A percentile compares a stretch with the other conserved stretches of the same genome.
Evolutionary conservation across 2,113 vertebrate genomes (phyloP).

Genomic region (Mionectes macconnelli): DNA sequence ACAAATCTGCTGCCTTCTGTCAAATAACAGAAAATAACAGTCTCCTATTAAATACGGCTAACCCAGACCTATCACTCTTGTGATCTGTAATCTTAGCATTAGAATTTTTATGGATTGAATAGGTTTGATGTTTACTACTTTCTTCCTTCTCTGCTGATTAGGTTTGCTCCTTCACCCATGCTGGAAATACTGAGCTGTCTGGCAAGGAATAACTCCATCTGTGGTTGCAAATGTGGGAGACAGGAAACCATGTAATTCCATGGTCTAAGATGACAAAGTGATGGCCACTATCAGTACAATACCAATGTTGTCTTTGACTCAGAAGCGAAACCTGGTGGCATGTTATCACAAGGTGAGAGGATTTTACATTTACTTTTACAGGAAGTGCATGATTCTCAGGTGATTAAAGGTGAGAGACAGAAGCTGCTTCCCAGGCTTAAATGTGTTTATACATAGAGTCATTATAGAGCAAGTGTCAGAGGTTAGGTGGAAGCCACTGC

Average conservation of each 20-base stretch:
- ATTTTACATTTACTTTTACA: background rate
- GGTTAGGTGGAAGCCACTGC: background rate
- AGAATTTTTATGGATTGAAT: background rate
- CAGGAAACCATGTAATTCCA: conserved; percentile 25
- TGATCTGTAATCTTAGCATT: background rate
- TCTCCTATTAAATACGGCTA: background rate
- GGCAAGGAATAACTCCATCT: conserved; percentile 73
- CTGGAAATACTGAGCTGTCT: conserved; percentile 79
- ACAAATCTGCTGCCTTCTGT: background rate
- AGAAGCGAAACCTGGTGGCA: conserved; percentile 52
- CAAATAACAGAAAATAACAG: background rate
- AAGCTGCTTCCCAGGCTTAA: background rate
- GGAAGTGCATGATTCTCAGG: background rate
- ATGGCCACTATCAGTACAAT: conserved; percentile 58
- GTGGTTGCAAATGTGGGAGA: conserved; percentile 81
- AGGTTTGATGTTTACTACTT: background rate
- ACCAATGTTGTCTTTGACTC: conserved; percentile 59
- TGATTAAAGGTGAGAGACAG: background rate
- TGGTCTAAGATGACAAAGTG: conserved; percentile 9
- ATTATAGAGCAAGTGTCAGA: background rate
- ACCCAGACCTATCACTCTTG: background rate
- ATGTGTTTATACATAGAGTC: background rate
- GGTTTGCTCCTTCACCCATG: conserved; percentile 19
- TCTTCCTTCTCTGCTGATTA: background rate
- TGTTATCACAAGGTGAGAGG: conserved; percentile 55